Evolutionary conservation across 2,888 invertebrate species (phyloP).

Genomic region (Hedychridium roseum): DNA sequence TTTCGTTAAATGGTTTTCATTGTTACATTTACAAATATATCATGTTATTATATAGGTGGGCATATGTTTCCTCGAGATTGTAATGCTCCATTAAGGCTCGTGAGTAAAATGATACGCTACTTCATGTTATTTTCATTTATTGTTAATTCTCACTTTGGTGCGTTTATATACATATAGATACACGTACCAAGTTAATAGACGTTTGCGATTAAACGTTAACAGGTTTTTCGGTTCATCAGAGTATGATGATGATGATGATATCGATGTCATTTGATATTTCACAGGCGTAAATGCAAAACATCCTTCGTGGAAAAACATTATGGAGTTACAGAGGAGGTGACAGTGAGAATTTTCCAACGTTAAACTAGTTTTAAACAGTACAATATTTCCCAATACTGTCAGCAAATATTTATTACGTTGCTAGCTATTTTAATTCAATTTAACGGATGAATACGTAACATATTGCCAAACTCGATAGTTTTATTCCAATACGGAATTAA

Average conservation of each 20-base stretch:
- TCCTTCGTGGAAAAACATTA: too few relatives aligned
- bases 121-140: constrained; percentile 26
- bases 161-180: constrained; percentile 26
- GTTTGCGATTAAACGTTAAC: constrained; percentile 2
- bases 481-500: too few relatives aligned
- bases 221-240: constrained; percentile 1
- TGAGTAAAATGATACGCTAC: constrained; percentile 49
- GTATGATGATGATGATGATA: constrained; percentile 5
- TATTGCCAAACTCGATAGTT: too few relatives aligned
- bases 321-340: too few relatives aligned
- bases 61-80: not conserved
- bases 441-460: too few relatives aligned
- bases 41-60: not conserved
- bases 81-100: constrained; percentile 48
- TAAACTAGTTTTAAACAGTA: too few relatives aligned
- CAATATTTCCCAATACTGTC: too few relatives aligned
- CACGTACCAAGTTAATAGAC: constrained; percentile 5
- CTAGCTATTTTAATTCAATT: too few relatives aligned
- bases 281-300: too few relatives aligned
- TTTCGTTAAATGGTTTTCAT: too few relatives aligned
- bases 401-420: too few relatives aligned
- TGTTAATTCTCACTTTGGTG: constrained; percentile 25
- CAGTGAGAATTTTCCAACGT: too few relatives aligned
- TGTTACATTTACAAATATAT: not conserved
- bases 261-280: constrained; percentile 2